A percentile compares a stretch with the other conserved stretches of the same genome.
phyloP scores from a whole-genome alignment of 2,113 vertebrate genomes.

The Tetraodon nigroviridis region DNA sequence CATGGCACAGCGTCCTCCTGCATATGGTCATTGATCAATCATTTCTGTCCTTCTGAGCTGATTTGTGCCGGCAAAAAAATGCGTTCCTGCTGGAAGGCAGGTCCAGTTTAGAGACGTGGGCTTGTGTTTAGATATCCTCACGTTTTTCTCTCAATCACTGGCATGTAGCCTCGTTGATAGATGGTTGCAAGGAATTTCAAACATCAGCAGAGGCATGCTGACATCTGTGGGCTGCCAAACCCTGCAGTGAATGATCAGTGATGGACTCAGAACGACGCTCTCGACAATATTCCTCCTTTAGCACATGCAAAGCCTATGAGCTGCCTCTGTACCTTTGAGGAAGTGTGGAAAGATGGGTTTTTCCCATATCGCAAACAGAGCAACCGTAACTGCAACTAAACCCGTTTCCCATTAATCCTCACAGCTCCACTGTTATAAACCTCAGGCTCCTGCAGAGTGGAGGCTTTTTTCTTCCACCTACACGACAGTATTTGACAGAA shows the following conservation, averaged over 20 bases:
- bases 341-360: slow-evolving; percentile 20
- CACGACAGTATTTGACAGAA: background rate
- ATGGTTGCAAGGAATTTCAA: slow-evolving; percentile 19
- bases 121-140: slow-evolving; percentile 1
- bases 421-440: background rate
- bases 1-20: background rate
- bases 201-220: background rate
- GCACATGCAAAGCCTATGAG: background rate
- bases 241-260: background rate
- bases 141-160: slow-evolving; percentile 2
- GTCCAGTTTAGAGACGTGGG: slow-evolving; percentile 3
- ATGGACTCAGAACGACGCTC: background rate
- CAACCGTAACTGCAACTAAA: background rate
- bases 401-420: background rate
- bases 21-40: background rate
- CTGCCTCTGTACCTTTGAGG: background rate
- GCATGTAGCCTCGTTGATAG: slow-evolving; percentile 12
- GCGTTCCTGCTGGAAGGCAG: slow-evolving; percentile 8
- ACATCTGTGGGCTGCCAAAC: slow-evolving; percentile 5
- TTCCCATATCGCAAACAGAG: background rate
- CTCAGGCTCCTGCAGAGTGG: background rate
- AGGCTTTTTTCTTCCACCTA: too few relatives aligned
- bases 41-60: background rate
- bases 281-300: background rate
- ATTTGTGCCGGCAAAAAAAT: background rate